Evolutionary conservation across 2,888 invertebrate genomes (phyloP), one percentile per base, ranked within the genome.

Genomic region (Cantharis rustica): DNA sequence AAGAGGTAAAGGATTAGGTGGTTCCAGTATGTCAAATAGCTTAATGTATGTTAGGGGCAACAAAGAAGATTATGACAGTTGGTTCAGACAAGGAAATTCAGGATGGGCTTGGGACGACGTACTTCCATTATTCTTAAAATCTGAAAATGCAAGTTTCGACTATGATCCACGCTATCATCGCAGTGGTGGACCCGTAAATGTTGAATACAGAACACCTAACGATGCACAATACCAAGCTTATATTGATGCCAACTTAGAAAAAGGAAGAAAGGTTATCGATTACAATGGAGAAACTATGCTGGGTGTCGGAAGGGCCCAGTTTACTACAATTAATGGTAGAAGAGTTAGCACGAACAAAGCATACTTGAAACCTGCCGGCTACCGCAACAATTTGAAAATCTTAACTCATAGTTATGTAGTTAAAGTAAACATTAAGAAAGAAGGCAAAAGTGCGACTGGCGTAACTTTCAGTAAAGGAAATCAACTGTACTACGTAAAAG

Each of bases 401-500:
- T 91, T 93, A 0, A 93, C 93, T 86, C 89, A 90, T 79, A 92
- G 94, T 10, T 92, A 91, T 75, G 95, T 91, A 0, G 92, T 91
- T 0, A 92, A 89, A 86, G 89, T 95, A 90, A 94, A 81, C 89
- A 91, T 0, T 9, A 90, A 94, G 81, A 89, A 91, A 0, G 20
- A 80, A n/a, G 90, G 88, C 0, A 93, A 91, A 84, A 86, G 85
- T 4, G 93, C 93, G 0, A 87, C 87, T 0, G 94, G 93, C 0
- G 93, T 95, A 0, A 91, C 93, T 84, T 94, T 94, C 82, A 83
- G 89, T 2, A 93, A 93, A 84, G 88, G 91, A 78, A 90, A 90
- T 16, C 88, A 84, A 82, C 89, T 89, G 79, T 92, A 87, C 77
- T 81, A 86, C n/a, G 89, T 90, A 10, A 84, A 87, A 5, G 95